Evolutionary conservation across 2,888 invertebrate genomes (phyloP), one percentile per base, ranked within the genome.

Genomic region (Cotesia congregata): DNA sequence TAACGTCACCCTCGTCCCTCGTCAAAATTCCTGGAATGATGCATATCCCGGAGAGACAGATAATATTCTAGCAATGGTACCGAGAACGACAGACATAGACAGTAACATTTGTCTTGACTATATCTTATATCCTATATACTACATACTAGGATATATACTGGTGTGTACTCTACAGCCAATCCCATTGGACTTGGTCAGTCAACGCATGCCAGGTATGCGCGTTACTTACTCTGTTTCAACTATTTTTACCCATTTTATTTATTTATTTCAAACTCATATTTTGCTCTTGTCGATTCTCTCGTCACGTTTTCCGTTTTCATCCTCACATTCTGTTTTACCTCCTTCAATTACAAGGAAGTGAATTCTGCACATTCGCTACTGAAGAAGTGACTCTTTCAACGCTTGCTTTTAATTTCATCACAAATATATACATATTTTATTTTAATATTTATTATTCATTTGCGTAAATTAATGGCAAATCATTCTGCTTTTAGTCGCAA

Each of bases 21-120:
- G 71, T 39, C 64, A 30, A 40, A 72, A 72, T 72, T 72, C 50
- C 40, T 40, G 41, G 64, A 72, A 72, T 72, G 64, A 72, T 72
- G 72, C 72, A 72, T 50, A 50, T 50, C 50, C 50, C 50, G 12
- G 50, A 50, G 50, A 50, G 50, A 50, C 50, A 50, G 50, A 50
- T 50, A 50, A 50, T 50, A 50, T 72, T 61, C 64, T 41, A 64
- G 61, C 38, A 62, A 62, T 40, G 64, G 64, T 40, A 50, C 12
- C 3, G 50, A 50, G 50, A 7, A 50, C 12, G 50, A 50, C 50
- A 50, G 12, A 59, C 30, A 30, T 30, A 30, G 30, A 9, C 50
- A 72, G 62, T 61, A 64, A 41, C 72, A 72, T 72, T 64, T 64
- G 64, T 64, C 64, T 38, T 62, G 30, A 30, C 30, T 30, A 30